Conservation (phyloP, 2,797 vertebrate genomes). For the Ceryle rudis region DNA sequence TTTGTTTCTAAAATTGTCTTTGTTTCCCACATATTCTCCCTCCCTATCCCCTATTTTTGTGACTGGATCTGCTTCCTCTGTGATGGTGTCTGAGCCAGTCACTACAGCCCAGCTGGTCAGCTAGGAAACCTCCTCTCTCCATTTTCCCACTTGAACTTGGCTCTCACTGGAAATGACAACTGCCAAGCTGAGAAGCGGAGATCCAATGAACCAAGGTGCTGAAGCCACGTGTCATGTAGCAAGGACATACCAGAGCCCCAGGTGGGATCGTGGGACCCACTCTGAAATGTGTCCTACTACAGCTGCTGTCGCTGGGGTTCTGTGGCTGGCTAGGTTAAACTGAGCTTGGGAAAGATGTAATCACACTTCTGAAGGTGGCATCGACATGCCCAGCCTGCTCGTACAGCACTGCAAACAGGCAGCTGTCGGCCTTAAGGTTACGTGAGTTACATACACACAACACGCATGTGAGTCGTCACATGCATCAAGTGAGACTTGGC, state of each 20-base stretch:
- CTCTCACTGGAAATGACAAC: neutral
- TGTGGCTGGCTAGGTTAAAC: neutral
- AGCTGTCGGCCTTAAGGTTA: neutral
- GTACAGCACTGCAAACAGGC: neutral
- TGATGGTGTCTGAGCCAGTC: neutral
- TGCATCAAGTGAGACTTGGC: neutral
- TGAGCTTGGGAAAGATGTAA: neutral
- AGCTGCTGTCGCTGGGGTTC: neutral
- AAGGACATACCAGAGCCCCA: neutral
- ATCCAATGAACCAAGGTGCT: neutral
- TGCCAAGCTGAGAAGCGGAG: neutral
- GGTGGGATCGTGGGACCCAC: neutral
- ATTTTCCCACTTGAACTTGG: neutral
- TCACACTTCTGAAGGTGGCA: neutral
- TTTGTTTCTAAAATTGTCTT: slow-evolving; percentile 48
- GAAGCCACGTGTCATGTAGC: accelerated
- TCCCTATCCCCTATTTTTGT: neutral
- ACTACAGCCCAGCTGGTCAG: neutral
- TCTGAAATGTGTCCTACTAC: neutral
- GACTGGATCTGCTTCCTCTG: neutral
- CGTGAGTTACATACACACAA: accelerated
- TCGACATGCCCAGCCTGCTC: neutral
- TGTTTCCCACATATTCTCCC: neutral
- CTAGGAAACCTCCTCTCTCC: neutral
- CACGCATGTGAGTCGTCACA: neutral